Evolutionary conservation across 92 coral and sea anemone genomes (phyloP), one percentile per base, ranked within the genome.

Genomic region (Desmophyllum pertusum): DNA sequence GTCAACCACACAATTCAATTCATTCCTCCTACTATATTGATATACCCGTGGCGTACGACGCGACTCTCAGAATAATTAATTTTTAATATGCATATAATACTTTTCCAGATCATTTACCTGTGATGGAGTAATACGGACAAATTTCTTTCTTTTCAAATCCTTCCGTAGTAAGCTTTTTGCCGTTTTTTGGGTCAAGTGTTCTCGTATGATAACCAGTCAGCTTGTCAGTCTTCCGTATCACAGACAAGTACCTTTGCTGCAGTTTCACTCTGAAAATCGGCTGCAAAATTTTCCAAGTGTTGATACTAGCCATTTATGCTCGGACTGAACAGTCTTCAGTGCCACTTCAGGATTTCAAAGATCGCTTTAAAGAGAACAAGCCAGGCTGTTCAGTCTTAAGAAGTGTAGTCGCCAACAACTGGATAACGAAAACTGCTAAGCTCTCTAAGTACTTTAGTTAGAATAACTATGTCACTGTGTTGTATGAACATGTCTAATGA

Each of bases 201-300:
- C 40, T 74, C 0, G 62, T 19, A 19, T 37, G 40, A 14, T 19
- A 67, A 21, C 25, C n/a, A 37, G 73, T 38, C 27, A 67, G n/a
- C n/a, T 18, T 67, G n/a, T 29, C 25, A 5, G 15, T 67, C 40
- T 23, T 21, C 73, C 11, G 29, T 8, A 67, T 6, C 42, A 19
- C 73, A 19, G 73, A 67, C 73, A 67, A 67, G 73, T 17, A 37
- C 11, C 38, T 74, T 74, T 74, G 63, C 61, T 17, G n/a, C n/a
- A n/a, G 38, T 62, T 27, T 48, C 42, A 29, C 27, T 27, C 27
- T 74, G 5, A 41, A 46, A 19, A 74, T 15, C n/a, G 40, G 61
- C 25, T 30, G 57, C 36, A 74, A 48, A 4, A 18, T 1, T 18
- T 9, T 74, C 78, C 62, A 29, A 21, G 21, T 48, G 40, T 48